Conservation (phyloP, 2,113 vertebrate species). For the Clinocottus analis region DNA sequence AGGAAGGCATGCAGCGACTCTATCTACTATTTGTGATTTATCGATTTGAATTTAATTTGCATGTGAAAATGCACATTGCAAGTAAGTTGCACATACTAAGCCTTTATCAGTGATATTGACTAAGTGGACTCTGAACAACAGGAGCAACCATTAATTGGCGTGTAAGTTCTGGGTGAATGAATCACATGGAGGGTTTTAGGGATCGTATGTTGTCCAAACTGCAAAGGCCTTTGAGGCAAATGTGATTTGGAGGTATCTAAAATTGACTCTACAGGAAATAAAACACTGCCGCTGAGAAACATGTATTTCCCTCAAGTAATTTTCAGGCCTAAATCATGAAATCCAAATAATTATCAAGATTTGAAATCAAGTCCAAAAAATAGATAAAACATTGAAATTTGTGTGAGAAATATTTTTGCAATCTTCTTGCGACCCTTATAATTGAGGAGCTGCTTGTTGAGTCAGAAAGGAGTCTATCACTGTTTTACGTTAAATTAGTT, state of each 20-base stretch:
- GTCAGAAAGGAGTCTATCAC: neutral
- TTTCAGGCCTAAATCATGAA: constrained; percentile 8
- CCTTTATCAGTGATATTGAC: neutral
- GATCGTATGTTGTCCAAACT: neutral
- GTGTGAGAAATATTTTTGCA: neutral
- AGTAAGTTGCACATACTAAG: neutral
- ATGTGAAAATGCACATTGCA: constrained; percentile 14
- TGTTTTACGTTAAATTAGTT: constrained; percentile 14
- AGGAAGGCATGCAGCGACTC: neutral
- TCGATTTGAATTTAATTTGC: constrained; percentile 22
- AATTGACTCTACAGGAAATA: neutral
- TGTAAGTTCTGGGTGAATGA: neutral
- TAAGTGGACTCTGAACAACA: too few relatives aligned
- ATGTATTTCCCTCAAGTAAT: constrained; percentile 14
- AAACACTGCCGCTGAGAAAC: neutral
- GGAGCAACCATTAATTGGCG: neutral
- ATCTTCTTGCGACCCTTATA: neutral
- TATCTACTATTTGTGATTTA: constrained; percentile 3
- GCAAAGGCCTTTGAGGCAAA: neutral
- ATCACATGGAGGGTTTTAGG: neutral
- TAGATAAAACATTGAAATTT: neutral
- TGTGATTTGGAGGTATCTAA: neutral
- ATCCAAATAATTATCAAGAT: neutral
- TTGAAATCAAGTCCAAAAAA: neutral
- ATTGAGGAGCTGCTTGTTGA: neutral